phyloP scores from a whole-genome alignment of 2,888 invertebrate genomes.

The Drosophila infuscata region DNA sequence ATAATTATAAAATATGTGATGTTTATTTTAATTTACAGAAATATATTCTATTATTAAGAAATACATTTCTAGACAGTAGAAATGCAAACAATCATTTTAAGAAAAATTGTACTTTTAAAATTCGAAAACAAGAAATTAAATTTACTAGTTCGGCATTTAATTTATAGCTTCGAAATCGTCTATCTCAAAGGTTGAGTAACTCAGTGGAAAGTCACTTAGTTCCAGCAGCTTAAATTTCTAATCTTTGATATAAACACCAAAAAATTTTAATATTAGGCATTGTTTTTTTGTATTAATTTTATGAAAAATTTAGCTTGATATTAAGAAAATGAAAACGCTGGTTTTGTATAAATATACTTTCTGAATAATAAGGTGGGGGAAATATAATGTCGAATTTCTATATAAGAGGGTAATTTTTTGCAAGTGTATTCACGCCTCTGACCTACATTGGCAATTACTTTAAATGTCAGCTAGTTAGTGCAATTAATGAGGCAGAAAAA shows the following conservation, averaged over 20 bases:
- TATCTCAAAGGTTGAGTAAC: background rate
- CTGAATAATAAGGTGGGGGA: background rate
- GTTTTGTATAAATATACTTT: background rate
- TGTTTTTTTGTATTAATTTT: background rate
- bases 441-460: background rate
- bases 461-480: constrained; percentile 17
- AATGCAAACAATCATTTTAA: background rate
- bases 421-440: background rate
- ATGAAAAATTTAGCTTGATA: background rate
- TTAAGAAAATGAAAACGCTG: background rate
- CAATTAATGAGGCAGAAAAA: constrained; percentile 31
- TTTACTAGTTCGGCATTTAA: background rate
- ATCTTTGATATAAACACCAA: background rate
- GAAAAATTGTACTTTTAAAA: no score
- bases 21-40: background rate
- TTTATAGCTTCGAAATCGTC: background rate
- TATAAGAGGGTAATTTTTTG: background rate
- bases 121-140: background rate
- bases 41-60: background rate
- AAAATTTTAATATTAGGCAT: background rate
- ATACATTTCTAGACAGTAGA: background rate
- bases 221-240: background rate
- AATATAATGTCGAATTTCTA: background rate
- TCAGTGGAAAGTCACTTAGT: no score
- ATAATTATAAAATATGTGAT: background rate